These are phyloP conservation scores for Coregonus sp. DNA, from an alignment of 2,797 vertebrate species.

Conservation along the genomic window DNA sequence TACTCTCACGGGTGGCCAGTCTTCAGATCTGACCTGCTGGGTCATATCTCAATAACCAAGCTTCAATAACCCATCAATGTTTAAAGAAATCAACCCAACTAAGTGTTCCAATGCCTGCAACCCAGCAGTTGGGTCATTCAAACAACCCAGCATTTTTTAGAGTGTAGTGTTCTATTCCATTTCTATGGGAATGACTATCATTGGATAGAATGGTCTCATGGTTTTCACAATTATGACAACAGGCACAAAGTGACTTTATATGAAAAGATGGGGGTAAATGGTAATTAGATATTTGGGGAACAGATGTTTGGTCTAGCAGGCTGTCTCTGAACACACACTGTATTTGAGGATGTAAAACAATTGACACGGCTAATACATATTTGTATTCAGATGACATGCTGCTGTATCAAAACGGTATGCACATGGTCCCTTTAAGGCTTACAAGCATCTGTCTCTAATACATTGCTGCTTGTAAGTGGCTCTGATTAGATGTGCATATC, in stretches of 20 bases:
- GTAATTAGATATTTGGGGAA: neutral
- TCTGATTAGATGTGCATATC: neutral
- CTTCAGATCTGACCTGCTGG: too few relatives aligned
- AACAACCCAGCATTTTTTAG: conserved; percentile 27
- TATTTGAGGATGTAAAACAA: neutral
- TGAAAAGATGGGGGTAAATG: neutral
- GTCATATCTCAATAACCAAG: too few relatives aligned
- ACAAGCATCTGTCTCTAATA: neutral
- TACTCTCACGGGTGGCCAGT: too few relatives aligned
- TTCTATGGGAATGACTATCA: neutral
- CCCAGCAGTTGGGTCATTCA: too few relatives aligned
- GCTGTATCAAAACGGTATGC: neutral
- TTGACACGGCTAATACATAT: conserved; percentile 3
- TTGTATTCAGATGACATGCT: neutral
- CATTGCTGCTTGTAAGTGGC: neutral
- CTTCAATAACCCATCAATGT: too few relatives aligned
- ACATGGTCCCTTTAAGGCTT: neutral
- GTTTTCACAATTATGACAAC: neutral
- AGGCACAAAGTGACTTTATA: neutral
- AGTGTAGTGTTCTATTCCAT: conserved; percentile 24
- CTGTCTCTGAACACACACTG: neutral
- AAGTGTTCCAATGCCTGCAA: too few relatives aligned
- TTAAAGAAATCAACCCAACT: too few relatives aligned
- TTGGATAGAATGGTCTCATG: neutral
- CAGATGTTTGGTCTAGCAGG: conserved; percentile 16